Conservation (phyloP, 2,888 invertebrate species). For the Drosophila ezoana region DNA sequence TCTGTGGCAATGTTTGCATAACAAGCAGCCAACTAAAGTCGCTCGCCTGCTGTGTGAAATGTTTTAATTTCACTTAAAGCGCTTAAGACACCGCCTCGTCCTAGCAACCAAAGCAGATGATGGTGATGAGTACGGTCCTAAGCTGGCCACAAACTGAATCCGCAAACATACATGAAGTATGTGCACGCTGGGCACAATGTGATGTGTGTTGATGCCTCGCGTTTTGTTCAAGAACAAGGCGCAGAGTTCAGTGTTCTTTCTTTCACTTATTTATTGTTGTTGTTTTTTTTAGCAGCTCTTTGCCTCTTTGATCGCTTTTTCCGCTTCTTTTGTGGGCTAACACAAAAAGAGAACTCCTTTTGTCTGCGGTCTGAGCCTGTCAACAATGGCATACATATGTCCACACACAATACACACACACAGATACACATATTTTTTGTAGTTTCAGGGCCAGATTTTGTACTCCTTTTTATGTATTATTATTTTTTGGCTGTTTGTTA, state of each 20-base stretch:
- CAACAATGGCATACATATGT: conserved; percentile 61
- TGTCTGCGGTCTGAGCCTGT: conserved; percentile 67
- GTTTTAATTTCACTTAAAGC: conserved; percentile 78
- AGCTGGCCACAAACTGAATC: conserved; percentile 66
- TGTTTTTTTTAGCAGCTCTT: conserved; percentile 55
- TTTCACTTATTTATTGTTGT: conserved; percentile 30
- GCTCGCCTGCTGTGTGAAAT: conserved; percentile 66
- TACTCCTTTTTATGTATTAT: conserved; percentile 46
- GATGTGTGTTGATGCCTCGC: conserved; percentile 57
- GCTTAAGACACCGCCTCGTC: conserved; percentile 70
- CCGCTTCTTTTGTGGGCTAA: conserved; percentile 68
- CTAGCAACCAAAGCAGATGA: conserved; percentile 57
- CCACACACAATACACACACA: not conserved
- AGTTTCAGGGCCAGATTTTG: conserved; percentile 29
- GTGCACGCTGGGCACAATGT: conserved; percentile 12
- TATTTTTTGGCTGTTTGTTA: conserved; percentile 71
- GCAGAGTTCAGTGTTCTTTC: conserved; percentile 17
- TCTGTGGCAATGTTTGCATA: conserved; percentile 58
- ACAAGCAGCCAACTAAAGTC: conserved; percentile 39
- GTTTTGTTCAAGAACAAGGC: conserved; percentile 52
- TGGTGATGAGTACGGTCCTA: conserved; percentile 52
- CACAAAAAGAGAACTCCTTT: conserved; percentile 57
- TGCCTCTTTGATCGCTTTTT: conserved; percentile 75
- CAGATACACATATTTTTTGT: conserved; percentile 14
- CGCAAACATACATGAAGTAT: conserved; percentile 30